Conservation (phyloP, 2,888 invertebrate genomes). For the Malacosoma neustria region DNA sequence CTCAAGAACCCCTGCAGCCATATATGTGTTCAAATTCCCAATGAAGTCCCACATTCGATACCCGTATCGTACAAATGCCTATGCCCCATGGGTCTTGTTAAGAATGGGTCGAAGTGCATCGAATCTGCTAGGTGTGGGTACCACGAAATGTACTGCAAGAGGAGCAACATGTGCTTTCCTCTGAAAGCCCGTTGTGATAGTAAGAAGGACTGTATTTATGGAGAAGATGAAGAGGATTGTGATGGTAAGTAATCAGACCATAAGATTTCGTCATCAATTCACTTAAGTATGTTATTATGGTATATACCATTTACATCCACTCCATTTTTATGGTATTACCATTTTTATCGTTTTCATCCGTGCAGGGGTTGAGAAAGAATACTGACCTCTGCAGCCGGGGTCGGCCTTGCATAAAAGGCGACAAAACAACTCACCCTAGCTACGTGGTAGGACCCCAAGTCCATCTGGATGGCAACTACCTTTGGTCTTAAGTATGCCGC, state of each 20-base stretch:
- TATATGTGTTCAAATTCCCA: constrained; percentile 76
- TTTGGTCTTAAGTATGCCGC: no score
- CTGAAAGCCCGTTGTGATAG: constrained; percentile 61
- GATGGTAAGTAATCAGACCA: constrained; percentile 28
- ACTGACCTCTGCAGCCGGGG: no score
- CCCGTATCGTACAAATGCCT: constrained; percentile 49
- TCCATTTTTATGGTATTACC: no score
- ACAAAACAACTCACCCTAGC: no score
- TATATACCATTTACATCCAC: no score
- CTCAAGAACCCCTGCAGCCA: constrained; percentile 81
- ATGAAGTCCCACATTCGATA: constrained; percentile 12
- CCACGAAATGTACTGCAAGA: constrained; percentile 54
- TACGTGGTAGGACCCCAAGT: no score
- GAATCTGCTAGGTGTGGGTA: constrained; percentile 63
- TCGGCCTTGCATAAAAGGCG: no score
- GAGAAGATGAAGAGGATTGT: constrained; percentile 75
- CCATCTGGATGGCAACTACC: no score
- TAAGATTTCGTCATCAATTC: no score
- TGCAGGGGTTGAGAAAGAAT: no score
- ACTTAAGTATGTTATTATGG: no score
- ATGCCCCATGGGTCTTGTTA: constrained; percentile 80
- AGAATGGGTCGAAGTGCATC: constrained; percentile 73
- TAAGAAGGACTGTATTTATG: constrained; percentile 59
- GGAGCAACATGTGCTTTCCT: constrained; percentile 57
- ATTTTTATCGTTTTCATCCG: no score